Conservation (phyloP, 2,113 vertebrate genomes). For the Procapra przewalskii region DNA sequence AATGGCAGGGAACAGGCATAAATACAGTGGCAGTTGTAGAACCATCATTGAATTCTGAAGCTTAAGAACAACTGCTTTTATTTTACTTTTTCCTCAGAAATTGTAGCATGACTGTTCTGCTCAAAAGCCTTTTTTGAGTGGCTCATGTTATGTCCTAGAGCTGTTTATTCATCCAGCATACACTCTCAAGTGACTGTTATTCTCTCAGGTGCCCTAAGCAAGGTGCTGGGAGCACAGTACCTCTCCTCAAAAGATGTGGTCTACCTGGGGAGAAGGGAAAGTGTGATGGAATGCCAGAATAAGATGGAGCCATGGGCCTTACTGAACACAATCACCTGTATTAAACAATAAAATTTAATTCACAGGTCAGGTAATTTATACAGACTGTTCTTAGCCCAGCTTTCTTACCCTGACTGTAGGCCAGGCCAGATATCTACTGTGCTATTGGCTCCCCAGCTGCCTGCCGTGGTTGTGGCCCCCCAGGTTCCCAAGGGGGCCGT, state of each 20-base stretch:
- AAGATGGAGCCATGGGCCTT: not conserved
- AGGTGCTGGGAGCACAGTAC: not conserved
- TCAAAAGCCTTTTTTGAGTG: not conserved
- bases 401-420: not conserved
- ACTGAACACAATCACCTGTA: not conserved
- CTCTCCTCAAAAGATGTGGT: not conserved
- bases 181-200: not conserved
- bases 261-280: not conserved
- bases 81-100: not conserved
- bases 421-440: not conserved
- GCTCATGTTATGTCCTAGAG: not conserved
- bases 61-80: not conserved
- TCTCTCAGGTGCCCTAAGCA: not conserved
- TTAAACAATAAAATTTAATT: not conserved
- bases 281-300: not conserved
- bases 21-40: not conserved
- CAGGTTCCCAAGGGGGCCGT: accelerated
- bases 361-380: not conserved
- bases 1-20: not conserved
- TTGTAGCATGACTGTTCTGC: not conserved
- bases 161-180: not conserved
- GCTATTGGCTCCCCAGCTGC: not conserved
- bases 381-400: not conserved
- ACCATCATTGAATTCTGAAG: not conserved
- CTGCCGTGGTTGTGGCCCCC: not conserved